Percentiles rank a stretch among this genome's conserved stretches.
Conservation (phyloP, 2,797 vertebrate genomes). For the Amazona finschi region DNA sequence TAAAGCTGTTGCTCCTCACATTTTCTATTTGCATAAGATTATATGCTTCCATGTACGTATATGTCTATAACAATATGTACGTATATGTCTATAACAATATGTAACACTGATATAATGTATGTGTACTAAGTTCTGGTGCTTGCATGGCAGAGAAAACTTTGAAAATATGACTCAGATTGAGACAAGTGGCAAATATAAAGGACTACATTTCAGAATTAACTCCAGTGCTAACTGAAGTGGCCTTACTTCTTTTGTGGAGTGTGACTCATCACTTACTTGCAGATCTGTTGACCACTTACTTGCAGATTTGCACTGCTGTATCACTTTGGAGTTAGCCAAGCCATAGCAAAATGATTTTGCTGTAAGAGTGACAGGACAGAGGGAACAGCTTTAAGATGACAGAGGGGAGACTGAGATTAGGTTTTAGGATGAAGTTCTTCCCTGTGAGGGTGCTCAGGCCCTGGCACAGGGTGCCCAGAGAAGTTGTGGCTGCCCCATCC, state of each 20-base stretch:
- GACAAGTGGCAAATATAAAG: neutral
- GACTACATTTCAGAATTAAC: accelerated
- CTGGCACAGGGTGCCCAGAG: neutral
- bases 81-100: neutral
- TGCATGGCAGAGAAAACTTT: neutral
- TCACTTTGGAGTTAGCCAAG: neutral
- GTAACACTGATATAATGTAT: accelerated
- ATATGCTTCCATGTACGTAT: neutral
- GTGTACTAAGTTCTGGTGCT: neutral
- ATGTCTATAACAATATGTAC: accelerated
- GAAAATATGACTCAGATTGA: neutral
- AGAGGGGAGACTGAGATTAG: neutral
- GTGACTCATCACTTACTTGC: too few relatives aligned
- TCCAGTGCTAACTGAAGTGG: neutral
- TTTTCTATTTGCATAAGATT: neutral
- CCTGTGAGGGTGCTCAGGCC: neutral
- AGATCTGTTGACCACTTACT: neutral
- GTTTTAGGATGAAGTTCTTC: neutral
- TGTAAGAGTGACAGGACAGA: neutral
- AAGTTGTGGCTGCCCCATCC: neutral
- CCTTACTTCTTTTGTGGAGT: neutral
- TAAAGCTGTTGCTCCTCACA: neutral
- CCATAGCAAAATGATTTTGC: neutral
- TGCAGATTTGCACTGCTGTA: neutral
- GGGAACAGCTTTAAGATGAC: neutral